Conservation (phyloP, 2,113 vertebrate genomes). For the Mionectes macconnelli region DNA sequence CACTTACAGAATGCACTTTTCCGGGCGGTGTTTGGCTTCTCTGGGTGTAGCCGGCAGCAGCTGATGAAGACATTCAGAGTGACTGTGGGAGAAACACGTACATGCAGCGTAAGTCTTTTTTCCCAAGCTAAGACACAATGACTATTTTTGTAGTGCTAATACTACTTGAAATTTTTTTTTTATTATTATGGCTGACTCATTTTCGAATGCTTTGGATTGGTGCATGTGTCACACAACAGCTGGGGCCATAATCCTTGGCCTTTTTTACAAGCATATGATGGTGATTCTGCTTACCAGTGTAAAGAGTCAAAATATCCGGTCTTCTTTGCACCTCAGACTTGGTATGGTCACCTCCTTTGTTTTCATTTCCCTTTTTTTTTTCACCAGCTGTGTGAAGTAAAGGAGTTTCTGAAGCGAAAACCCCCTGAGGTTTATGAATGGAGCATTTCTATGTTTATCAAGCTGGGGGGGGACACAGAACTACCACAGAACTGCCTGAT, state of each 20-base stretch:
- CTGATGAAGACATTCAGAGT: background rate
- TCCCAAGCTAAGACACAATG: background rate
- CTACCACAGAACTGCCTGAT: background rate
- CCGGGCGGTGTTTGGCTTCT: background rate
- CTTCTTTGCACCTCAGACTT: background rate
- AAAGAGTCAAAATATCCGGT: background rate
- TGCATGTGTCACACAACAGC: background rate
- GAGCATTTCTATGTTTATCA: background rate
- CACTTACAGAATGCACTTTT: background rate
- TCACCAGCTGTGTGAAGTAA: background rate
- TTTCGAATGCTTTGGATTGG: background rate
- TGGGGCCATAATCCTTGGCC: background rate
- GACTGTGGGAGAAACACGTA: background rate
- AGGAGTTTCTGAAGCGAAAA: background rate
- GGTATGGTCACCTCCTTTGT: background rate
- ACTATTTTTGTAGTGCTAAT: background rate
- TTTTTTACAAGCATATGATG: background rate
- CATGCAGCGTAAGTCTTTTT: background rate
- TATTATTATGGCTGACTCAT: background rate
- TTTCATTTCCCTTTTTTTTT: background rate
- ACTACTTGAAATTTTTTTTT: background rate
- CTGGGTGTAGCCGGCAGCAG: constrained; percentile 29
- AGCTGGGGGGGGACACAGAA: background rate
- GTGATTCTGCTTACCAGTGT: background rate
- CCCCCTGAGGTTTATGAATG: background rate